Conservation (phyloP, 2,113 vertebrate genomes). For the Centropus unirufus region DNA sequence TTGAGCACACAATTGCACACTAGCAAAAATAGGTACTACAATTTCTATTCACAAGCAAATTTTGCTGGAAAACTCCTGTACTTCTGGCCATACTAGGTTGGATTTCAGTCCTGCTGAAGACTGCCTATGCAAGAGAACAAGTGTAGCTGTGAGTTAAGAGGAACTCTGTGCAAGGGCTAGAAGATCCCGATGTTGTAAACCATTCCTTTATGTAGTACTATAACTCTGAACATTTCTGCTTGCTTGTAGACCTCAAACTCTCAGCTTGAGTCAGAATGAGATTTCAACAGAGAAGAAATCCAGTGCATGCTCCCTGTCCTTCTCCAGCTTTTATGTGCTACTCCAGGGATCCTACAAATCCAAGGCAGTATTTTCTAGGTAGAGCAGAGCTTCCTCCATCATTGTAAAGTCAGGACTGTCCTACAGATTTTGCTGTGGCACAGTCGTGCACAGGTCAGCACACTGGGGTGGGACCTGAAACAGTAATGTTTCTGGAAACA, state of each 20-base stretch:
- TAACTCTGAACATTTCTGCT: not conserved
- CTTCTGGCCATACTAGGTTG: not conserved
- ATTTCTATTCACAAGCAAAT: not conserved
- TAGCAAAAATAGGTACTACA: not conserved
- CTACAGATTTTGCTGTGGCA: not conserved
- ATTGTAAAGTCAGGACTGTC: not conserved
- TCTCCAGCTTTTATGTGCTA: not conserved
- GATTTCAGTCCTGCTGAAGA: not conserved
- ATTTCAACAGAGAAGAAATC: not conserved
- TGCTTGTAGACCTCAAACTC: not conserved
- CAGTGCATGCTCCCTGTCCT: not conserved
- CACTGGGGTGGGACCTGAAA: not conserved
- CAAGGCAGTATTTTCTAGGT: not conserved
- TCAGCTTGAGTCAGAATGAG: not conserved
- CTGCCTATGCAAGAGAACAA: not conserved
- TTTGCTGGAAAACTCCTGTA: not conserved
- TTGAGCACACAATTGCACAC: not conserved
- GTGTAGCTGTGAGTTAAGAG: not conserved
- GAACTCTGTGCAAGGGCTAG: not conserved
- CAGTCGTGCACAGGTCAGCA: not conserved
- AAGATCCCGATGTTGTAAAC: not conserved
- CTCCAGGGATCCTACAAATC: not conserved
- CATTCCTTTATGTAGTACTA: not conserved
- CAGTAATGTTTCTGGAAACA: not conserved
- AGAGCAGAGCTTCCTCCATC: not conserved